Evolutionary conservation across 2,888 invertebrate genomes (phyloP).

Genomic region (Pterobdella sp.): DNA sequence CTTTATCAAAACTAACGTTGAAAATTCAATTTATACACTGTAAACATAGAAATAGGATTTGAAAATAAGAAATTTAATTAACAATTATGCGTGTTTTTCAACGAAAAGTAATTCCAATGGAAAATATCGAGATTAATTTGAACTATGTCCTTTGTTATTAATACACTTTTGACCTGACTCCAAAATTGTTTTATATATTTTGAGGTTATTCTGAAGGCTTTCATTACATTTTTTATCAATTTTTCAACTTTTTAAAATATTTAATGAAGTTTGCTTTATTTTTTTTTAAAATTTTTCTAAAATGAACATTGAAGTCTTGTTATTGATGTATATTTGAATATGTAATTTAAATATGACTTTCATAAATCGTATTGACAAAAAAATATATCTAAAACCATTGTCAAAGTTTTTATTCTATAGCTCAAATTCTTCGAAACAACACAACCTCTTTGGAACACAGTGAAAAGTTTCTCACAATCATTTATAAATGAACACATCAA

Average conservation of each 20-base stretch:
- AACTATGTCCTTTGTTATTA: slow-evolving; percentile 8
- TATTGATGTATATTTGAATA: neutral
- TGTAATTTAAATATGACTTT: too few species aligned
- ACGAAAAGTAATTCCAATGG: neutral
- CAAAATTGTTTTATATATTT: neutral
- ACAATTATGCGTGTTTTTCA: neutral
- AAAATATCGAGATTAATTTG: slow-evolving; percentile 12
- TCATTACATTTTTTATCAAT: neutral
- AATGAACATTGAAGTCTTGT: neutral
- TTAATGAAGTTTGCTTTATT: neutral
- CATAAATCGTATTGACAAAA: too few species aligned
- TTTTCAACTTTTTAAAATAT: neutral
- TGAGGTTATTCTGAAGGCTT: neutral
- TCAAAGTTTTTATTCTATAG: too few species aligned
- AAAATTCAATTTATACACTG: too few species aligned
- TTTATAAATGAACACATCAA: too few species aligned
- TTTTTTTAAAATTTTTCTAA: neutral
- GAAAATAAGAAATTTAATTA: neutral
- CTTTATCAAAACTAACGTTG: too few species aligned
- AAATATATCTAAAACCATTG: too few species aligned
- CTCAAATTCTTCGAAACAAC: too few species aligned
- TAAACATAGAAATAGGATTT: too few species aligned
- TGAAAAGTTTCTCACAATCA: too few species aligned
- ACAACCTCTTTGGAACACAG: too few species aligned
- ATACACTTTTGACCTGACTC: slow-evolving; percentile 6